phyloP scores from a whole-genome alignment of 2,797 vertebrate species.

The Delichon dasypus region DNA sequence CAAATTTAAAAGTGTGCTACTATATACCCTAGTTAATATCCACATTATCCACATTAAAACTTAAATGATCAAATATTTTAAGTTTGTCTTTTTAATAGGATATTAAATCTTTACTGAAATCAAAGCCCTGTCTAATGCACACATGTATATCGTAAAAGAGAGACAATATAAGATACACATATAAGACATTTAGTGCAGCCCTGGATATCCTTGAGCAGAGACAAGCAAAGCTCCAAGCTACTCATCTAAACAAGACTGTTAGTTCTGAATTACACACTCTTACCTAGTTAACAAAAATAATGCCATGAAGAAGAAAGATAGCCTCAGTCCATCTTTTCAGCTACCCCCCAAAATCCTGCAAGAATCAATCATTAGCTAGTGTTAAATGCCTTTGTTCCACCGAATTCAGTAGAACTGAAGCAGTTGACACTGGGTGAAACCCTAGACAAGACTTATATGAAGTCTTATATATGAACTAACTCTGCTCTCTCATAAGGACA shows the following conservation, averaged over 20 bases:
- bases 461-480: accelerated
- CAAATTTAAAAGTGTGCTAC: background rate
- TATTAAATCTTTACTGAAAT: background rate
- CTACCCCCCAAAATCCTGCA: background rate
- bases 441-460: background rate
- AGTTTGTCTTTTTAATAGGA: background rate
- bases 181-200: background rate
- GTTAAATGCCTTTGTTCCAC: background rate
- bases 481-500: background rate
- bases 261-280: background rate
- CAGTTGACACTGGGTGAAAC: background rate
- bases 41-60: background rate
- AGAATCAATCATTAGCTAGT: background rate
- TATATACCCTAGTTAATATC: background rate
- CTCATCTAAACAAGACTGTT: background rate
- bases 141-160: background rate
- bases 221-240: background rate
- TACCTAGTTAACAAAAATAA: background rate
- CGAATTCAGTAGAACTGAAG: background rate
- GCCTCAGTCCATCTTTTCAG: background rate
- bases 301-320: background rate
- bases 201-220: background rate
- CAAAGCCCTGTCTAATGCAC: background rate
- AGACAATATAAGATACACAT: background rate
- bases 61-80: background rate